Evolutionary conservation across 2,888 invertebrate genomes (phyloP), one percentile per base, ranked within the genome.

Genomic region (Pollenia labialis): DNA sequence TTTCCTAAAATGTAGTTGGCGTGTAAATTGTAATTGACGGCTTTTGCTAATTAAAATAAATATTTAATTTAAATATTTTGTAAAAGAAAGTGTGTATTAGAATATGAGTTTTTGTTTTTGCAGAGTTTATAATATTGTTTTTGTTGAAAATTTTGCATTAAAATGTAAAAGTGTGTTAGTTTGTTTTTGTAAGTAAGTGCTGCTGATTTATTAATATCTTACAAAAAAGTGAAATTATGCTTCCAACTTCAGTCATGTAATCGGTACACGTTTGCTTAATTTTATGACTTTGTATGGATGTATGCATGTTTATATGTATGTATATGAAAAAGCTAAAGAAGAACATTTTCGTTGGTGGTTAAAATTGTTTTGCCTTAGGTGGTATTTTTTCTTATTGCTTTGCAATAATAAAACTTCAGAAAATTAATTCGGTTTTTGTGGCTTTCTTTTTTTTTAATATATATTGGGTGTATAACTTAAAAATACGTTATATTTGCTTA

Each of bases 221-320:
- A 4, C 2, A 76, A 64, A 54, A 66, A 54, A 64, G n/a, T 64
- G 44, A 72, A 72, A 46, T 77, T 66, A 56, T 16, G n/a, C 56
- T 77, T 68, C 44, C 6, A 56, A 56, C 71, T 44, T 16, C 56
- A 72, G 54, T 54, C 54, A 71, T 54, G 71, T 56, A 72, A 56
- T 72, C 56, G 56, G 58, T 72, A 48, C 46, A 46, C 32, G 72
- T 72, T 72, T 14, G n/a, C 42, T 58, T 72, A 72, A 58, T n/a
- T 23, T n/a, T 9, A 14, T 72, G 72, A 46, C 46, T 72, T 56
- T 10, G 14, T 48, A 14, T 12, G 10, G 4, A 50, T 7, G 4
- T 50, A 1, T 46, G 23, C 1, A 6, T 10, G 2, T 9, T n/a
- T n/a, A n/a, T n/a, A 23, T 16, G 8, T 14, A 11, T 66, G 23